These are phyloP conservation scores for Pseudachorutes palmiensis DNA, from an alignment of 1,140 invertebrate genomes.

Conservation along the genomic window DNA sequence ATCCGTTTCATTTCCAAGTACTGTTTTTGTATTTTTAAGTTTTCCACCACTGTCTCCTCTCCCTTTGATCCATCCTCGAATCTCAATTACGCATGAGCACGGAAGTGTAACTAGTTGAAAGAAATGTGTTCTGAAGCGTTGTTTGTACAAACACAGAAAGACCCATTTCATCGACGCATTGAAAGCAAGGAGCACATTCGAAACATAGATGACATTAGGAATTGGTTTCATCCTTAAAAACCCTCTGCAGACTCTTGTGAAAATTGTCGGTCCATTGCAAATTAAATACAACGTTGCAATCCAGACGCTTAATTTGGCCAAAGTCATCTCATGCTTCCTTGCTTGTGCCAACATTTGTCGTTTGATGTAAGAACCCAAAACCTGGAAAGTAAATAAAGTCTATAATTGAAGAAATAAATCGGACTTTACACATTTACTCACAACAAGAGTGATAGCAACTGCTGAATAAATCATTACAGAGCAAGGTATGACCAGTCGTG, in stretches of 20 bases:
- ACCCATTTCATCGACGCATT: neutral
- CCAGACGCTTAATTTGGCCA: neutral
- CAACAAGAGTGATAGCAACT: neutral
- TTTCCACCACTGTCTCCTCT: neutral
- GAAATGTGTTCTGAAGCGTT: neutral
- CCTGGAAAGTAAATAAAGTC: neutral
- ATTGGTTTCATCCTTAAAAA: neutral
- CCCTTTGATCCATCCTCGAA: neutral
- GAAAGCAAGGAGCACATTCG: neutral
- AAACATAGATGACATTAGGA: neutral
- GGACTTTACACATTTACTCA: neutral
- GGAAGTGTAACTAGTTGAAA: neutral
- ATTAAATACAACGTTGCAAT: neutral
- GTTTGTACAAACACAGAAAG: neutral
- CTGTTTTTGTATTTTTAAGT: too few species aligned
- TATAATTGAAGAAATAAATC: neutral
- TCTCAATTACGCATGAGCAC: neutral
- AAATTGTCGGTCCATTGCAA: neutral
- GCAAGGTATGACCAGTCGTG: neutral
- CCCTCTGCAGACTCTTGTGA: neutral
- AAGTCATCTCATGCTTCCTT: neutral
- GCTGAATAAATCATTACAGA: neutral
- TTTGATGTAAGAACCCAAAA: neutral
- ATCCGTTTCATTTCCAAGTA: neutral
- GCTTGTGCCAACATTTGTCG: neutral